Conservation (phyloP, 2,797 vertebrate species). For the Anniella stebbinsi region DNA sequence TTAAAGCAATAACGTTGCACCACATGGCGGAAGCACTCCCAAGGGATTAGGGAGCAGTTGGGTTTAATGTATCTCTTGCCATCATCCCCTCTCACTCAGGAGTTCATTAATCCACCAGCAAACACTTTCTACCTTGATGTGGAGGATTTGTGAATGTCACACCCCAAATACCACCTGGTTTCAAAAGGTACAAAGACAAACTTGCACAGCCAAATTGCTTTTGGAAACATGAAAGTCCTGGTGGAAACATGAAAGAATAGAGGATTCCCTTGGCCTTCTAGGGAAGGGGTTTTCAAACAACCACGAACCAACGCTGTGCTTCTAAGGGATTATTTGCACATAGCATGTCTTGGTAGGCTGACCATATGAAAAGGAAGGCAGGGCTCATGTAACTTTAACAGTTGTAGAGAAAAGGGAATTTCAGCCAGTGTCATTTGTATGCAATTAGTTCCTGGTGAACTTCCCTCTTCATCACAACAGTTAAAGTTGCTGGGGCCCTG, state of each 20-base stretch:
- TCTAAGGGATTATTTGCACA: neutral
- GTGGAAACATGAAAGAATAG: neutral
- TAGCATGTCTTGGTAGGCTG: no score
- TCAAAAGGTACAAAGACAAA: slow-evolving; percentile 5
- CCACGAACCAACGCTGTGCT: no score
- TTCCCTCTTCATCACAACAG: no score
- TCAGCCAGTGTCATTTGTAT: no score
- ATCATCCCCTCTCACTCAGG: slow-evolving; percentile 21
- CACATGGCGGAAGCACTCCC: slow-evolving; percentile 43
- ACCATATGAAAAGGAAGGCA: no score
- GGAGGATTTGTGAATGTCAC: neutral
- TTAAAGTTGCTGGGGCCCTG: no score
- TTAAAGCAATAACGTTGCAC: slow-evolving; percentile 55
- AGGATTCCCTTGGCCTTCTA: neutral
- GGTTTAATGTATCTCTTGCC: neutral
- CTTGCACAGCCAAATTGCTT: neutral
- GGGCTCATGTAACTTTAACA: no score
- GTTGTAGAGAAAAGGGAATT: no score
- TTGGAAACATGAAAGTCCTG: neutral
- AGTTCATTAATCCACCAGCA: neutral
- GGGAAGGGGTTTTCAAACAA: neutral
- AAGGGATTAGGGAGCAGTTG: slow-evolving; percentile 13
- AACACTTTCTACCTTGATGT: slow-evolving; percentile 26
- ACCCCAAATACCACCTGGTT: slow-evolving; percentile 35
- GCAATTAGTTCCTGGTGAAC: no score